Evolutionary conservation across 2,888 invertebrate genomes (phyloP).

Genomic region (Patella depressa): DNA sequence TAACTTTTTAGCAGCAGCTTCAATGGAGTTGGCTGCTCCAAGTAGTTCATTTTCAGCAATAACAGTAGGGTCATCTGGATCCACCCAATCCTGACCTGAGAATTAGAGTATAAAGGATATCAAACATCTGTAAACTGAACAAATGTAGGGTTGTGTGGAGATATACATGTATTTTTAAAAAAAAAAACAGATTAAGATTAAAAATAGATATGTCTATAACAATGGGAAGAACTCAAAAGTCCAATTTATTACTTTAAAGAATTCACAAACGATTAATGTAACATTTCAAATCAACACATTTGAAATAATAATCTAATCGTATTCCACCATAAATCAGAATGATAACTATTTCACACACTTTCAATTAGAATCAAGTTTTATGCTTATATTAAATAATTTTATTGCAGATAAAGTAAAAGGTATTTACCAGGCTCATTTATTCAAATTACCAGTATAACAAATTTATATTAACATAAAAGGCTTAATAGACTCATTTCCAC

Average conservation of each 20-base stretch:
- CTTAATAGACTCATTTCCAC: no score
- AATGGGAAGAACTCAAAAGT: not conserved
- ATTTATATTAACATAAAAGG: no score
- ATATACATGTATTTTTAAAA: not conserved
- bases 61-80: slow-evolving; percentile 96
- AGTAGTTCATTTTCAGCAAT: slow-evolving; percentile 97
- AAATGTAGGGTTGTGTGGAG: not conserved
- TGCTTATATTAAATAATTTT: no score
- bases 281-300: not conserved
- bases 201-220: not conserved
- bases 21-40: slow-evolving; percentile 97
- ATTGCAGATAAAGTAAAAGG: no score
- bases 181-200: not conserved
- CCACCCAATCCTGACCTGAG: slow-evolving; percentile 90
- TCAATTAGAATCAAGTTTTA: no score
- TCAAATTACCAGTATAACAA: no score
- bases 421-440: no score
- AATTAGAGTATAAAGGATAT: slow-evolving; percentile 20
- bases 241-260: slow-evolving; percentile 4
- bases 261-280: not conserved
- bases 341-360: no score
- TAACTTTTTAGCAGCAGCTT: slow-evolving; percentile 96
- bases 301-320: not conserved
- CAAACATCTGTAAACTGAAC: no score
- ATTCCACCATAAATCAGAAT: no score